Percentiles rank a stretch among this genome's conserved stretches.
These are phyloP conservation scores for Lysandra coridon DNA, from an alignment of 2,888 invertebrate species.

Conservation along the genomic window DNA sequence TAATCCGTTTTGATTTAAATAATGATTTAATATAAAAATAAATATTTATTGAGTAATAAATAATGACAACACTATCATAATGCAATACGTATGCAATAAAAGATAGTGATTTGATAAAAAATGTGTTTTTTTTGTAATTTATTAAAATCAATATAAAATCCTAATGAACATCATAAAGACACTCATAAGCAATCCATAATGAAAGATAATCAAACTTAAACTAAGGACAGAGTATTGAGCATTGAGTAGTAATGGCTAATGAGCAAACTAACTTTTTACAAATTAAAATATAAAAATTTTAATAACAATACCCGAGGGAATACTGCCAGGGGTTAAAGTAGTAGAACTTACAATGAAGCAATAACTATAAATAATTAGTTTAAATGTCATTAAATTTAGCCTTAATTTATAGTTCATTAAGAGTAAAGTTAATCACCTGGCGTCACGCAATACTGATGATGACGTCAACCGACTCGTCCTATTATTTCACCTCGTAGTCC, in stretches of 20 bases:
- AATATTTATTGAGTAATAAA: slow-evolving; percentile 6
- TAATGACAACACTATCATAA: neutral
- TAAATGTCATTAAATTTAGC: slow-evolving; percentile 20
- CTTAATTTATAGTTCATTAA: slow-evolving; percentile 7
- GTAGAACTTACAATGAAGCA: slow-evolving; percentile 10
- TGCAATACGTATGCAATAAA: neutral
- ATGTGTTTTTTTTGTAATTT: too few species aligned
- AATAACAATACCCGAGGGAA: neutral
- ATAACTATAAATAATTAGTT: neutral
- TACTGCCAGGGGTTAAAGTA: neutral
- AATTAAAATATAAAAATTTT: neutral
- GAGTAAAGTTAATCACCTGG: neutral
- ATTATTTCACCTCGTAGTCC: neutral
- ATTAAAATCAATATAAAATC: too few species aligned
- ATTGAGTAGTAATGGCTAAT: too few species aligned
- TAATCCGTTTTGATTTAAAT: neutral
- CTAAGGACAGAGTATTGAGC: too few species aligned
- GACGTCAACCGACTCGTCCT: neutral
- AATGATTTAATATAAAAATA: neutral
- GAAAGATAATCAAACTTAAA: too few species aligned
- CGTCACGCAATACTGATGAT: slow-evolving; percentile 8
- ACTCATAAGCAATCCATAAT: too few species aligned
- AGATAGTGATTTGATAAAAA: too few species aligned
- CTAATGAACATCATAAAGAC: too few species aligned
- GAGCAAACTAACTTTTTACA: neutral